Evolutionary conservation across 2,113 vertebrate species (phyloP).

Genomic region (Larimichthys polyactis): DNA sequence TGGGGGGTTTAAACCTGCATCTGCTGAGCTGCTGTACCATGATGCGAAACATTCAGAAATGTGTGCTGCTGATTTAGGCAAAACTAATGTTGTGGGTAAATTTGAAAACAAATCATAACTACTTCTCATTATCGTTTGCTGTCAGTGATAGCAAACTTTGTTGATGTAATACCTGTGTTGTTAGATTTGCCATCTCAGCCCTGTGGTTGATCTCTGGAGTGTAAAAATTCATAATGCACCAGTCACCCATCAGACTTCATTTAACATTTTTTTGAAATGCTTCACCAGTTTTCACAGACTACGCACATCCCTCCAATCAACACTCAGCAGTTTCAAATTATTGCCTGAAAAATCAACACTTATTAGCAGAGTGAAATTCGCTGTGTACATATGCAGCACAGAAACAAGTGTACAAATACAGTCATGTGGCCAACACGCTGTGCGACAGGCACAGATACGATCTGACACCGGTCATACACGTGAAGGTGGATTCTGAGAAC

Average conservation of each 20-base stretch:
- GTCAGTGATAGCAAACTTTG: conserved; percentile 4
- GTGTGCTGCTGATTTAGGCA: conserved; percentile 27
- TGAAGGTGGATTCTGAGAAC: not conserved
- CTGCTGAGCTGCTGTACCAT: not conserved
- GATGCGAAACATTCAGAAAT: conserved; percentile 15
- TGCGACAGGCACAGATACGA: not conserved
- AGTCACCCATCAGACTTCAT: conserved; percentile 13
- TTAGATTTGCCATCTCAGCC: conserved; percentile 14
- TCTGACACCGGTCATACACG: not conserved
- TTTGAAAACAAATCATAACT: not conserved
- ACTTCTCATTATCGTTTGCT: conserved; percentile 8
- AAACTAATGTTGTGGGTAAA: conserved; percentile 2
- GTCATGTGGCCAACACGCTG: not conserved
- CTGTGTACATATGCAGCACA: conserved; percentile 24
- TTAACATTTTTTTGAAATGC: conserved; percentile 21
- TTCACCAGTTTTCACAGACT: conserved; percentile 10
- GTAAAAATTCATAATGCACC: conserved; percentile 24
- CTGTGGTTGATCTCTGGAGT: conserved; percentile 36
- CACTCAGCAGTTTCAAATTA: conserved; percentile 35
- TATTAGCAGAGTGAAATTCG: conserved; percentile 38
- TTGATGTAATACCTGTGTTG: conserved; percentile 30
- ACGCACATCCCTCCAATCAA: conserved; percentile 31
- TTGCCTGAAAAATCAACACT: conserved; percentile 38
- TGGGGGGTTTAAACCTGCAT: conserved; percentile 13
- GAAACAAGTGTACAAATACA: conserved; percentile 39